Conservation (phyloP, 2,797 vertebrate species). For the Alauda arvensis region DNA sequence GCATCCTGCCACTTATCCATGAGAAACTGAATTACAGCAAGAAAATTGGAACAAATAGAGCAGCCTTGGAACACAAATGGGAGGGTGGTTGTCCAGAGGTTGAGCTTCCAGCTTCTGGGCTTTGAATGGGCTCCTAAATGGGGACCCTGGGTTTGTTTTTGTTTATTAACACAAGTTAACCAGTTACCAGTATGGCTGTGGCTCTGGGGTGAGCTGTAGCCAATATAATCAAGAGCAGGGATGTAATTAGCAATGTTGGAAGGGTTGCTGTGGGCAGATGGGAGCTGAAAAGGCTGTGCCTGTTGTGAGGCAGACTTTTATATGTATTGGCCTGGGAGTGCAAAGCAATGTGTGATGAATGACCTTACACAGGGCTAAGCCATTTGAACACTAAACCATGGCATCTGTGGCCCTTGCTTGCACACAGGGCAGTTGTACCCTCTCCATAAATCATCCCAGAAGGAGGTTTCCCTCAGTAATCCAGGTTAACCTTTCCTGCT, state of each 20-base stretch:
- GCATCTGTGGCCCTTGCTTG: conserved; percentile 14
- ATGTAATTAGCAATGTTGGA: background rate
- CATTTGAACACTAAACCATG: background rate
- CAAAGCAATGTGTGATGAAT: conserved; percentile 8
- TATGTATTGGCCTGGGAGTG: background rate
- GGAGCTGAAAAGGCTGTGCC: background rate
- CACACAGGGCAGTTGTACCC: background rate
- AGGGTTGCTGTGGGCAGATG: conserved; percentile 27
- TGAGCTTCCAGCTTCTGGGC: background rate
- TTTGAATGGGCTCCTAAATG: background rate
- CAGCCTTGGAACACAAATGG: background rate
- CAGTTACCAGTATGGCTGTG: background rate
- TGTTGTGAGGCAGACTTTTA: conserved; percentile 7
- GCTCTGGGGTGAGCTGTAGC: background rate
- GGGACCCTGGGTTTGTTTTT: background rate
- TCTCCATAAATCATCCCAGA: conserved; percentile 11
- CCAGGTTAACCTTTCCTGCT: background rate
- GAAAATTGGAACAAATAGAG: background rate
- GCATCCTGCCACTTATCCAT: background rate
- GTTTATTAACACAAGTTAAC: background rate
- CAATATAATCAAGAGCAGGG: background rate
- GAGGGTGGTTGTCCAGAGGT: background rate
- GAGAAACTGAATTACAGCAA: background rate
- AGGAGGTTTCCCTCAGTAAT: background rate
- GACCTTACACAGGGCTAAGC: background rate